Evolutionary conservation across 2,888 invertebrate genomes (phyloP).

Genomic region (Drosophila falleni): DNA sequence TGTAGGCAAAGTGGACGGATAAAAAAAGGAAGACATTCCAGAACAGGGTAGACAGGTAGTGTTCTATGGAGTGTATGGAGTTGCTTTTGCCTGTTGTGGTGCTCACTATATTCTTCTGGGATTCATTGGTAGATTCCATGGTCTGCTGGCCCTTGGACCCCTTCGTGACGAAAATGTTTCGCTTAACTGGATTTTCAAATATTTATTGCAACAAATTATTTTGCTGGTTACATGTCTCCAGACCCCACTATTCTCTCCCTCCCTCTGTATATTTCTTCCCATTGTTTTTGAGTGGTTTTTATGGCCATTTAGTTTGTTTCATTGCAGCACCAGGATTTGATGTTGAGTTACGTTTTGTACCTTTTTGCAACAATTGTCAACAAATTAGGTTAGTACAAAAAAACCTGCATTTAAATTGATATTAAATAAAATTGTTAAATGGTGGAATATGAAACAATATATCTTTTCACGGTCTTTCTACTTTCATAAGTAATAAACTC

Average conservation of each 20-base stretch:
- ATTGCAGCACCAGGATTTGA: constrained; percentile 54
- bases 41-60: constrained; percentile 3
- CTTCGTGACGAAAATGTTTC: constrained; percentile 81
- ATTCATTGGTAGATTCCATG: constrained; percentile 44
- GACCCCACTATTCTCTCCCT: background rate
- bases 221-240: constrained; percentile 62
- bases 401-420: background rate
- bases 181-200: constrained; percentile 82
- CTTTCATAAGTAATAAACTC: no score
- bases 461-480: background rate
- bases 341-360: constrained; percentile 33
- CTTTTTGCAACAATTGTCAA: constrained; percentile 48
- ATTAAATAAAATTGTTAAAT: background rate
- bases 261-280: background rate
- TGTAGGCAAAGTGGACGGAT: constrained; percentile 5
- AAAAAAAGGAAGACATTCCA: constrained; percentile 1
- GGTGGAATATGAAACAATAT: background rate
- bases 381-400: constrained; percentile 51
- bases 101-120: constrained; percentile 18
- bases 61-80: constrained; percentile 9
- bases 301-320: constrained; percentile 70
- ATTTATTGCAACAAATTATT: constrained; percentile 82
- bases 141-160: constrained; percentile 53
- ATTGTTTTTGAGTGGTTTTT: constrained; percentile 57
- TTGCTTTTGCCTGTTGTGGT: constrained; percentile 14